Percentiles rank a stretch among this genome's conserved stretches.
Conservation (phyloP, 2,113 vertebrate species). For the Smithornis capensis region DNA sequence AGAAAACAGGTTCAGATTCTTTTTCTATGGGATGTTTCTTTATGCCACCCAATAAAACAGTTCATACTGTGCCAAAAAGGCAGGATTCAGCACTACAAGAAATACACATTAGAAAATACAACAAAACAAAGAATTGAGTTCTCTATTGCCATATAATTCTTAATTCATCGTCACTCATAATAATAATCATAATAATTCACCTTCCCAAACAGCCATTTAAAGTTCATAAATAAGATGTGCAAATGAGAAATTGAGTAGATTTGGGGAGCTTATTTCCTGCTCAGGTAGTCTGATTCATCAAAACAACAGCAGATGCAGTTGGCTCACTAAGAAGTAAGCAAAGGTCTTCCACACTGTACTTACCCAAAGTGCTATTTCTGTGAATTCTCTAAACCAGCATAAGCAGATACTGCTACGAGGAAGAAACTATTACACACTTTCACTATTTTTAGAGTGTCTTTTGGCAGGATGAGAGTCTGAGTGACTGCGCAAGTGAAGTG, state of each 20-base stretch:
- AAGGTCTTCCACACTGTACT: neutral
- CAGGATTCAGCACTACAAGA: neutral
- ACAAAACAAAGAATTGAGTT: neutral
- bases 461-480: neutral
- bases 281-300: neutral
- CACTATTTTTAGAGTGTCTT: neutral
- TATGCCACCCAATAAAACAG: neutral
- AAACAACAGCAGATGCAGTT: neutral
- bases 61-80: neutral
- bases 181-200: neutral
- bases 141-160: neutral
- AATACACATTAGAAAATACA: neutral
- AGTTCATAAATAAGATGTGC: neutral
- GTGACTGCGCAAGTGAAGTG: neutral
- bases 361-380: neutral
- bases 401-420: neutral
- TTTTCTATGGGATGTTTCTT: neutral
- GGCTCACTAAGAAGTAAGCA: neutral
- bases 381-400: neutral
- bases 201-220: neutral
- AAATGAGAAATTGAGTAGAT: neutral
- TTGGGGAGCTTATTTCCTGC: neutral
- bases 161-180: neutral
- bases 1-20: neutral
- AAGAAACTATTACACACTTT: neutral